Percentiles rank a stretch among this genome's conserved stretches.
Conservation (phyloP, 2,888 invertebrate species). For the Trichogramma dendrolimi region DNA sequence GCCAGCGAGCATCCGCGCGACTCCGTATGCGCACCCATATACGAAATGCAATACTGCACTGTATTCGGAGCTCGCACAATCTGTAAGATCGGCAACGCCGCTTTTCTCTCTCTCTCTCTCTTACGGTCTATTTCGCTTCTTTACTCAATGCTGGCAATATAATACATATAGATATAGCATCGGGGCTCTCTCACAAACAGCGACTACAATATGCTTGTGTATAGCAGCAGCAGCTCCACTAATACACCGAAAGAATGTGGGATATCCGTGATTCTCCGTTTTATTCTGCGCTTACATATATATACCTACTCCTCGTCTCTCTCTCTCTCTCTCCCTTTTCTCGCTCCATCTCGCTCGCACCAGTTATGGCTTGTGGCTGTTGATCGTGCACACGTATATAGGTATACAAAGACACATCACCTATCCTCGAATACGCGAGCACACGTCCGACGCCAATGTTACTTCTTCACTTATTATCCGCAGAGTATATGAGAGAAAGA, state of each 20-base stretch:
- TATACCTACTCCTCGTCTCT: conserved; percentile 10
- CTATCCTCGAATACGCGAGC: conserved; percentile 7
- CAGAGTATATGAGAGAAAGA: conserved; percentile 14
- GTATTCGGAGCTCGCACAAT: neutral
- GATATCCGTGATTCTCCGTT: too few species aligned
- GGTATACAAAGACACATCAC: neutral
- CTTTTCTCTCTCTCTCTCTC: neutral
- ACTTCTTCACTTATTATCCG: conserved; percentile 23
- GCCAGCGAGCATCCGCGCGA: too few species aligned
- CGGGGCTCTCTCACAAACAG: too few species aligned
- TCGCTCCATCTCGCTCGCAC: neutral
- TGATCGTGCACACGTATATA: neutral
- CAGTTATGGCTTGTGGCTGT: neutral
- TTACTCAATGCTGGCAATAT: neutral
- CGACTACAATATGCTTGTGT: too few species aligned
- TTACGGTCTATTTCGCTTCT: conserved; percentile 13
- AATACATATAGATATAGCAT: too few species aligned
- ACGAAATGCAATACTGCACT: too few species aligned
- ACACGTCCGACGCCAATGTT: conserved; percentile 20
- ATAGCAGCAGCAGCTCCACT: too few species aligned
- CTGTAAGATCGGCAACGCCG: conserved; percentile 14
- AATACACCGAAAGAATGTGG: too few species aligned
- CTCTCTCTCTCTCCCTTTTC: conserved; percentile 14
- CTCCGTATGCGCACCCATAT: too few species aligned
- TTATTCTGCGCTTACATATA: too few species aligned